Conservation (phyloP, 2,888 invertebrate genomes). For the Arge pagana region DNA sequence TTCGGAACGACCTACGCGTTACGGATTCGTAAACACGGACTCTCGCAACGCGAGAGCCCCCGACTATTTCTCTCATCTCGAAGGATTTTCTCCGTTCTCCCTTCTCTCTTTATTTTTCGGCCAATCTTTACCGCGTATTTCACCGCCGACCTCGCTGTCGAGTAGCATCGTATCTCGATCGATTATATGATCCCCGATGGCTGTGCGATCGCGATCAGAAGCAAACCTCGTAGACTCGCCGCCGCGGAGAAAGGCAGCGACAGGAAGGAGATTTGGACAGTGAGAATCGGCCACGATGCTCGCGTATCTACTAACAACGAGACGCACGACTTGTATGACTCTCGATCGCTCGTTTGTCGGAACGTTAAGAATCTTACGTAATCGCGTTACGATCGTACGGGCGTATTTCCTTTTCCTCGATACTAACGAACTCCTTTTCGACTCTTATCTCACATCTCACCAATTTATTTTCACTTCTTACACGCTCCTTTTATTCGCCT, state of each 20-base stretch:
- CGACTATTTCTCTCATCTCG: too few species aligned
- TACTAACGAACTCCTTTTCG: constrained; percentile 2
- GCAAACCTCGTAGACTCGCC: constrained; percentile 7
- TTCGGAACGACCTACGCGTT: too few species aligned
- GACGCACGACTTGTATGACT: neutral
- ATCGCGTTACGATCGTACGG: constrained; percentile 4
- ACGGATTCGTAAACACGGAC: too few species aligned
- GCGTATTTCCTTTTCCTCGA: neutral
- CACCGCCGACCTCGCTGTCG: neutral
- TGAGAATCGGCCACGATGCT: constrained; percentile 8
- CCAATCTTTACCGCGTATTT: neutral
- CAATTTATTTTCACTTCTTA: constrained; percentile 3
- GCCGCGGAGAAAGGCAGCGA: constrained; percentile 14
- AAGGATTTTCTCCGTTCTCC: too few species aligned
- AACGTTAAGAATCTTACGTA: constrained; percentile 5
- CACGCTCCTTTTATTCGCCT: too few species aligned
- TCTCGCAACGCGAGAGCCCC: too few species aligned
- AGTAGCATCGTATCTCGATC: too few species aligned
- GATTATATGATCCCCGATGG: neutral
- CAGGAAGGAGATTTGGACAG: constrained; percentile 17
- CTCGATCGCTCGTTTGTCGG: neutral
- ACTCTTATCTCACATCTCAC: constrained; percentile 7
- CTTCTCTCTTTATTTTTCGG: too few species aligned
- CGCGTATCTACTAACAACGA: constrained; percentile 1
- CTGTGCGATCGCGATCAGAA: neutral